Conservation (phyloP, 2,797 vertebrate genomes). For the Sphenopsis melanotis region DNA sequence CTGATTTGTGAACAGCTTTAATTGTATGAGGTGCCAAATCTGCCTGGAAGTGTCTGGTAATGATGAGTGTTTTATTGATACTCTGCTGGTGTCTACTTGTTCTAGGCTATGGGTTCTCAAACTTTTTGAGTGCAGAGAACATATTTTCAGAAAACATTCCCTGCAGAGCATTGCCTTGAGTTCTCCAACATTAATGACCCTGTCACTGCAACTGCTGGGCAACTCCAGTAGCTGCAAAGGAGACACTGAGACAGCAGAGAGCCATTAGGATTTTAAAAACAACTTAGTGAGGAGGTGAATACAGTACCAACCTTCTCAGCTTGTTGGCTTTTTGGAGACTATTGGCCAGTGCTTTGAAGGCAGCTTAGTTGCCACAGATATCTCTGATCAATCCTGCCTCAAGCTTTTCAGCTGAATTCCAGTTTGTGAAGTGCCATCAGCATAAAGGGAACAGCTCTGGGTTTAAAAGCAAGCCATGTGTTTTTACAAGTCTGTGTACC, state of each 20-base stretch:
- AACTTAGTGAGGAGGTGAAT: background rate
- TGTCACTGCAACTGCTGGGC: background rate
- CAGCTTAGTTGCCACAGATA: background rate
- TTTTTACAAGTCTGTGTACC: background rate
- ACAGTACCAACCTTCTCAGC: background rate
- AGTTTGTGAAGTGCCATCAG: background rate
- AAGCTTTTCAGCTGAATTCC: background rate
- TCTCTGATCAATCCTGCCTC: background rate
- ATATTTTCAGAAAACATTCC: background rate
- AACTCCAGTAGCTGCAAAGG: background rate
- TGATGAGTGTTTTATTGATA: background rate
- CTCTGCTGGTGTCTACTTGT: background rate
- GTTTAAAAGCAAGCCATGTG: background rate
- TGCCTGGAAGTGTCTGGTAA: slow-evolving; percentile 1
- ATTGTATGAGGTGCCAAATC: background rate
- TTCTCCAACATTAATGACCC: background rate
- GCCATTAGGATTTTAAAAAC: background rate
- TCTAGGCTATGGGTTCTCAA: background rate
- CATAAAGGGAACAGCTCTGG: background rate
- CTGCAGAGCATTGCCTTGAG: background rate
- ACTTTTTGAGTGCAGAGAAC: background rate
- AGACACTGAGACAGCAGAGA: background rate
- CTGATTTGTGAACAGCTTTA: slow-evolving; percentile 39
- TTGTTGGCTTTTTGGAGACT: background rate
- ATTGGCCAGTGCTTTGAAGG: background rate